Evolutionary conservation across 2,888 invertebrate species (phyloP).

Genomic region (Sphecodes monilicornis): DNA sequence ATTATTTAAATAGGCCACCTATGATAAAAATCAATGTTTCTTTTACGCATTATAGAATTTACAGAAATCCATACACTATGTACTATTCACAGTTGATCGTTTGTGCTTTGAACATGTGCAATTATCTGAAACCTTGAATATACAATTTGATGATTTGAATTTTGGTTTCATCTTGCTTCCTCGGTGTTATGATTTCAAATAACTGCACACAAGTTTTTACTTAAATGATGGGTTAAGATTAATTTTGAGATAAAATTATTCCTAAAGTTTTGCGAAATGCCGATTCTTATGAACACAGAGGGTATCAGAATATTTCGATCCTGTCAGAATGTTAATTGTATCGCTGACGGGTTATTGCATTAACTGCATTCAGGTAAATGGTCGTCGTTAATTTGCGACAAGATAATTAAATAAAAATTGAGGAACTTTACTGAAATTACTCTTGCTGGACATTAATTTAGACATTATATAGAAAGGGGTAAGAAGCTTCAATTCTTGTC

Average conservation of each 20-base stretch:
- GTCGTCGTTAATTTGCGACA: neutral
- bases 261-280: constrained; percentile 39
- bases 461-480: neutral
- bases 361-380: neutral
- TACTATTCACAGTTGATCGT: constrained; percentile 3
- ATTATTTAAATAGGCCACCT: neutral
- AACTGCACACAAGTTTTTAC: neutral
- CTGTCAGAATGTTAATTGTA: neutral
- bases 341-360: neutral
- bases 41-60: neutral
- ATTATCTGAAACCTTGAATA: neutral
- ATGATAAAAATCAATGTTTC: neutral
- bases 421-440: neutral
- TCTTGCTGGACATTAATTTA: neutral
- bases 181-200: neutral
- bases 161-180: neutral
- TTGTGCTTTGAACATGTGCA: neutral
- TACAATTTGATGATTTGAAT: neutral
- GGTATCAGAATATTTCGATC: constrained; percentile 43
- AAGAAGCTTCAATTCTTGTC: neutral
- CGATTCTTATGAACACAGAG: constrained; percentile 51
- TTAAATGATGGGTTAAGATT: neutral
- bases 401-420: neutral
- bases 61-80: neutral
- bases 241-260: constrained; percentile 36